Conservation (phyloP, 1,140 invertebrate genomes). For the Helicoverpa armigera region DNA sequence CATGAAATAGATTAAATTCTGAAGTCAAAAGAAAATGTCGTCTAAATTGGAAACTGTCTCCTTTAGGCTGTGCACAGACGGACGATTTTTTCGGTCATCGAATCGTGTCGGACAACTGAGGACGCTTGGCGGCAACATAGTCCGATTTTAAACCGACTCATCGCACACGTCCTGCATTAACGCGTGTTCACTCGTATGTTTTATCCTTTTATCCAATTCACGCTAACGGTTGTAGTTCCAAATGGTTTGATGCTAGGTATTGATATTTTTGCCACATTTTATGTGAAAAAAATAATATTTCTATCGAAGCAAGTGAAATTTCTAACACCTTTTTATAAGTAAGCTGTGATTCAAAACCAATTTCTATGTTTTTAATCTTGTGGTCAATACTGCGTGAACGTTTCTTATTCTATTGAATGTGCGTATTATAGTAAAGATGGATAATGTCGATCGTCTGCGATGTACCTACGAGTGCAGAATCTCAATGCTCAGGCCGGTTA, state of each 20-base stretch:
- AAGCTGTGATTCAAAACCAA: too few species aligned
- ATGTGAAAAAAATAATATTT: not conserved
- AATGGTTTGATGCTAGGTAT: not conserved
- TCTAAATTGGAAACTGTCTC: conserved; percentile 45
- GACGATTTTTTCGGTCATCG: conserved; percentile 9
- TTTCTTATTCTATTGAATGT: not conserved
- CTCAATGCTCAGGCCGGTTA: conserved; percentile 61
- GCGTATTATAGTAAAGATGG: not conserved
- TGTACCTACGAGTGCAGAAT: conserved; percentile 57
- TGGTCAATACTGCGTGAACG: too few species aligned
- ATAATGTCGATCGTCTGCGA: conserved; percentile 34
- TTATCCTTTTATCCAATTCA: conserved; percentile 35
- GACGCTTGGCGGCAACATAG: not conserved
- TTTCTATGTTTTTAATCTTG: too few species aligned
- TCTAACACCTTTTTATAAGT: too few species aligned
- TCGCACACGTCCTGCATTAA: conserved; percentile 31
- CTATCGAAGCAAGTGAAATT: too few species aligned
- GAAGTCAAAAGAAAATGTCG: conserved; percentile 38
- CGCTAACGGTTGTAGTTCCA: conserved; percentile 17
- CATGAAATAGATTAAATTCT: conserved; percentile 42
- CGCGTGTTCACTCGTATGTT: conserved; percentile 25
- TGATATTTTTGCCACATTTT: not conserved
- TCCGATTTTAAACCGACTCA: conserved; percentile 18
- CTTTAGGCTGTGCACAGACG: conserved; percentile 1
- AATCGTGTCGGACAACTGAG: conserved; percentile 9